Evolutionary conservation across 2,888 invertebrate species (phyloP).

Genomic region (Apotomis turbidana): DNA sequence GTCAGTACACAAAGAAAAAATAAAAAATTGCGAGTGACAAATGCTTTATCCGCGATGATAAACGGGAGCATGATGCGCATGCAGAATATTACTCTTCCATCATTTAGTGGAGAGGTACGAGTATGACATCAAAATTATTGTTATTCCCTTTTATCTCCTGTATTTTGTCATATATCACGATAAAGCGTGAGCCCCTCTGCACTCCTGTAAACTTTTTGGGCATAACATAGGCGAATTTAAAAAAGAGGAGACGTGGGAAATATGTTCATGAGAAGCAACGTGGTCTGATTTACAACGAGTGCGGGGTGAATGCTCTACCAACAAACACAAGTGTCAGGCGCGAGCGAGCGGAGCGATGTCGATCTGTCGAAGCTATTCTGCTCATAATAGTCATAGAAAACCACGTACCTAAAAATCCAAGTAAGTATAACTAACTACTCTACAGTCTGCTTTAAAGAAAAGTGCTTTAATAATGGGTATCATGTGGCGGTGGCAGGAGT

Average conservation of each 20-base stretch:
- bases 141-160: constrained; percentile 14
- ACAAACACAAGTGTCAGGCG: constrained; percentile 43
- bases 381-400: no score
- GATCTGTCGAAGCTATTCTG: background rate
- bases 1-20: no score
- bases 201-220: constrained; percentile 49
- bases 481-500: no score
- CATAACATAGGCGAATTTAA: constrained; percentile 67
- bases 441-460: no score
- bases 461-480: no score
- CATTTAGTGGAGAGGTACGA: background rate
- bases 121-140: constrained; percentile 13
- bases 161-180: constrained; percentile 30
- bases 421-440: no score
- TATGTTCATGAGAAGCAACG: constrained; percentile 79
- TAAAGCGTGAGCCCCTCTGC: constrained; percentile 15
- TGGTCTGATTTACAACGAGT: constrained; percentile 75
- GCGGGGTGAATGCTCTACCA: constrained; percentile 20
- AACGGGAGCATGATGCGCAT: no score
- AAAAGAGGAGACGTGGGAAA: constrained; percentile 73
- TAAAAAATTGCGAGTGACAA: no score
- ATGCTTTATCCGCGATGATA: no score
- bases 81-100: constrained; percentile 9
- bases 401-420: no score
- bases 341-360: constrained; percentile 38